Evolutionary conservation across 2,113 vertebrate species (phyloP).

Genomic region (Chelonoidis abingdonii): DNA sequence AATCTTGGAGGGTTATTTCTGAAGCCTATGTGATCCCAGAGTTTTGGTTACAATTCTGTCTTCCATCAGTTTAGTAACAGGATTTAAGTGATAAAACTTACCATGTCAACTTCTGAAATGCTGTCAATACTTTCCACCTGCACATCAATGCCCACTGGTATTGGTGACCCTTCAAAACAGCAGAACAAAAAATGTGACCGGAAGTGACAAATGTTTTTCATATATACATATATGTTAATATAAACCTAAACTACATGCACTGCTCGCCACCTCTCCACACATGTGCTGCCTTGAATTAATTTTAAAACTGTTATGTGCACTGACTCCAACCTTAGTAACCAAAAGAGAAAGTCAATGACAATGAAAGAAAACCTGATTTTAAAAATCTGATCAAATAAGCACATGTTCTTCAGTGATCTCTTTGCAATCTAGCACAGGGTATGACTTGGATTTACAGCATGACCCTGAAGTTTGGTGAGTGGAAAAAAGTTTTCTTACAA

Average conservation of each 20-base stretch:
- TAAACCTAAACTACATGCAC: background rate
- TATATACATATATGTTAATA: background rate
- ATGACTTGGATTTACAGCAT: background rate
- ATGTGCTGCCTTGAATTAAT: background rate
- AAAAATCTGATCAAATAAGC: background rate
- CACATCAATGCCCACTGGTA: conserved; percentile 91
- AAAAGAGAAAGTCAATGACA: background rate
- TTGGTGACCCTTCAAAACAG: conserved; percentile 83
- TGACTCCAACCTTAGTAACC: background rate
- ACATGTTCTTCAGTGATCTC: background rate
- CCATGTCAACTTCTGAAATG: conserved; percentile 96
- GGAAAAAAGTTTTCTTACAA: background rate
- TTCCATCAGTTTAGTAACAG: background rate
- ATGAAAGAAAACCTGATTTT: background rate
- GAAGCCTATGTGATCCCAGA: background rate
- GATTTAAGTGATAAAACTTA: conserved; percentile 74
- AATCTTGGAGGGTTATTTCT: background rate
- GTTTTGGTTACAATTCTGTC: background rate
- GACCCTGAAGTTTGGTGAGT: background rate
- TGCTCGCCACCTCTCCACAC: background rate
- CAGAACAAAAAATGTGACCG: conserved; percentile 21
- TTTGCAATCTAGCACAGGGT: background rate
- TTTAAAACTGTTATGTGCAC: background rate
- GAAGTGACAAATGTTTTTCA: conserved; percentile 1
- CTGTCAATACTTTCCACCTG: conserved; percentile 95